A percentile compares a stretch with the other conserved stretches of the same genome.
Evolutionary conservation across 2,797 vertebrate genomes (phyloP).

Genomic region (Chiloscyllium punctatum): DNA sequence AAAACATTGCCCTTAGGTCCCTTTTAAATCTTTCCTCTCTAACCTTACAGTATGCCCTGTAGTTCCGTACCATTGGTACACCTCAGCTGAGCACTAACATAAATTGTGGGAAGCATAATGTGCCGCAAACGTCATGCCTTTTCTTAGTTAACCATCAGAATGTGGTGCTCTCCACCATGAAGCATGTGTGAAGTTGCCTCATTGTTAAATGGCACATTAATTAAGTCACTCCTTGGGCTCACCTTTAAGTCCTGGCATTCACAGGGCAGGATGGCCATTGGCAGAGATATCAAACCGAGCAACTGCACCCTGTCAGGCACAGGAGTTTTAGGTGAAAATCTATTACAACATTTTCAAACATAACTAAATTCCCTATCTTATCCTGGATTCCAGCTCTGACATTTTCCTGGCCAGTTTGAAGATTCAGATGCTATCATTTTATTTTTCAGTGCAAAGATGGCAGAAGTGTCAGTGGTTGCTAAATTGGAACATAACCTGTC

Average conservation of each 20-base stretch:
- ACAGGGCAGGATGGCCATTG: background rate
- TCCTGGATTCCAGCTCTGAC: background rate
- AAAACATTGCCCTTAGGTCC: too few relatives aligned
- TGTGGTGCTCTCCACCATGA: background rate
- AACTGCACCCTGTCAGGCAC: too few relatives aligned
- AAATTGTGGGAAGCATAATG: background rate
- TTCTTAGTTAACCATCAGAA: background rate
- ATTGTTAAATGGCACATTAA: background rate
- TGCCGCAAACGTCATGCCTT: background rate
- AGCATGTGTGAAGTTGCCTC: background rate
- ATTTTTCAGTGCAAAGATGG: background rate
- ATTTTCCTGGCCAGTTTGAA: background rate
- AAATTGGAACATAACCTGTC: background rate
- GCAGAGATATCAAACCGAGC: background rate
- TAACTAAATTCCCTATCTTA: background rate
- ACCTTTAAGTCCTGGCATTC: background rate
- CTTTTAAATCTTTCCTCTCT: too few relatives aligned
- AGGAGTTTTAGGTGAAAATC: background rate
- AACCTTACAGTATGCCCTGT: too few relatives aligned
- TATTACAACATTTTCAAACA: background rate
- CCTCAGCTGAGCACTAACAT: background rate
- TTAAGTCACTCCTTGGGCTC: background rate
- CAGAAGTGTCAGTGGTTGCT: background rate
- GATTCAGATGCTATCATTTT: background rate
- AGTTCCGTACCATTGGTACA: background rate